Conservation (phyloP, 2,797 vertebrate genomes). For the Gallinago stenura region DNA sequence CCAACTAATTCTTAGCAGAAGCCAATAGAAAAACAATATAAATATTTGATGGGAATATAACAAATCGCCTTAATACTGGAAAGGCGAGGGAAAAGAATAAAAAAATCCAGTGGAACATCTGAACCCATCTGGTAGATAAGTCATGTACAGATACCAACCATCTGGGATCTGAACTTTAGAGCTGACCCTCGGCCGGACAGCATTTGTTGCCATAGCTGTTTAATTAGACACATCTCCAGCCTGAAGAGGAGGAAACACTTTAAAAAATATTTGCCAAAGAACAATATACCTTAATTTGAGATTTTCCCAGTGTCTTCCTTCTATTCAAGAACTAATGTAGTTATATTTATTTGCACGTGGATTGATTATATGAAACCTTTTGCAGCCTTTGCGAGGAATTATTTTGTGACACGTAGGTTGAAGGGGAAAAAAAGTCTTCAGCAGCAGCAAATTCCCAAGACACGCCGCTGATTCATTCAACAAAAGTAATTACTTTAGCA, state of each 20-base stretch:
- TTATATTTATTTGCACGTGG: not conserved
- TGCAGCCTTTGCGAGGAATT: not conserved
- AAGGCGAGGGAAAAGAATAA: not conserved
- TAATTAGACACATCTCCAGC: constrained; percentile 56
- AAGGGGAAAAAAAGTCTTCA: not conserved
- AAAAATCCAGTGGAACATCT: constrained; percentile 62
- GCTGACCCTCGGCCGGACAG: constrained; percentile 56
- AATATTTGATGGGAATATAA: constrained; percentile 80
- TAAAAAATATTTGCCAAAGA: constrained; percentile 18
- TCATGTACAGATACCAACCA: constrained; percentile 18
- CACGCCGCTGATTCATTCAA: not conserved
- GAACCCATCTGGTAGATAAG: constrained; percentile 69
- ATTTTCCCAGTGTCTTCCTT: not conserved
- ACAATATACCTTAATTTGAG: not conserved
- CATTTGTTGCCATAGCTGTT: constrained; percentile 34
- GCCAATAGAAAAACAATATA: constrained; percentile 53
- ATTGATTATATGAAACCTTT: not conserved
- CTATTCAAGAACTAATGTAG: not conserved
- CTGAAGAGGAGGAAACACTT: constrained; percentile 9
- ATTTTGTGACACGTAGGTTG: not conserved
- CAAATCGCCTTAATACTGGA: constrained; percentile 57
- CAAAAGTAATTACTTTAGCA: constrained; percentile 66
- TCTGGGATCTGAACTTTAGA: constrained; percentile 71
- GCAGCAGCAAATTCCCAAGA: constrained; percentile 52
- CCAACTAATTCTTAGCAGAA: constrained; percentile 3